Base-by-base conservation (phyloP, 2,888 invertebrate genomes). In the Nomada fucata region DNA sequence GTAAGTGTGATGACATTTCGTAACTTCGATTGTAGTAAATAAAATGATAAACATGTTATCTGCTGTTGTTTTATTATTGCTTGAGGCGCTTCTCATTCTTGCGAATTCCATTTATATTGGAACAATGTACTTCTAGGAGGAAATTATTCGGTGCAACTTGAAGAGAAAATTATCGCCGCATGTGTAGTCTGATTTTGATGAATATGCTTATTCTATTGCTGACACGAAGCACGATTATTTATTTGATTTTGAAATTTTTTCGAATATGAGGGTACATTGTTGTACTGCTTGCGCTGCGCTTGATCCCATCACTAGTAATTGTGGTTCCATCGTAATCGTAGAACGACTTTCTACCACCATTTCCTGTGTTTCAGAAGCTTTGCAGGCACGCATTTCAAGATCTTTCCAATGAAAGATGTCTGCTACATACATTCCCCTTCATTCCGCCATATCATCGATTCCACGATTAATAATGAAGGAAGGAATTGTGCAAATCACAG, bases 241-340 rank as follows among this genome's bases (percentile, higher is more conserved):
- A 0, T 7, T 9, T 7, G 5, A 36, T 36, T 36, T 36, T 36
- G 7, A 5, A 36, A 36, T 36, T 36, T 36, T 36, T 36, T 0
- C 36, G 36, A 7, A 36, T 36, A 7, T 7, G 7, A 7, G 36
- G 7, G 36, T 36, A 20, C 2, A 42, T 57, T 59, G 15, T 47
- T 15, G 29, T 47, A 26, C 15, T 64, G 11, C 13, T 55, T n/a
- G 29, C 44, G 29, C 63, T n/a, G 11, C 11, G 53, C 29, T 70
- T 70, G 47, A 36, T 76, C 55, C 70, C 70, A 61, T 76, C 70
- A 23, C 75, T 70, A 70, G 53, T 69, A 75, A 69, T 61, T 69
- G 69, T 61, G 42, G 29, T 36, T 61, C 61, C 23, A 53, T 55
- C 52, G 70, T 29, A 76, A 52, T 69, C 36, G 53, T 70, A n/a